phyloP scores from a whole-genome alignment of 2,888 invertebrate genomes.

The Suillia variegata region DNA sequence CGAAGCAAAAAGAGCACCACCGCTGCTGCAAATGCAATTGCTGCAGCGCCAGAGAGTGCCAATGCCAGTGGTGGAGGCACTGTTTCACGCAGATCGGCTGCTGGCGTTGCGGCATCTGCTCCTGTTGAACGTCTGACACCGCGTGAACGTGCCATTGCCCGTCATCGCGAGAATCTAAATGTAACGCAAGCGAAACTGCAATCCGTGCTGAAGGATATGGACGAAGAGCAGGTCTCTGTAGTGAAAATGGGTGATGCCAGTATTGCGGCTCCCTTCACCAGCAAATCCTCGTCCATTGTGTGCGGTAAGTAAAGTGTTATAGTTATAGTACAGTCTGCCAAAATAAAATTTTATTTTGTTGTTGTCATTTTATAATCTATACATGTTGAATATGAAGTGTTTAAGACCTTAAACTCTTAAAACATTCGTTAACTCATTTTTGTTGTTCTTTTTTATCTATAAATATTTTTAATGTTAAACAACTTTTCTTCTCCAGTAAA shows the following conservation, averaged over 20 bases:
- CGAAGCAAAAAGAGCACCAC: slow-evolving; percentile 36
- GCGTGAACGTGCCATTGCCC: slow-evolving; percentile 51
- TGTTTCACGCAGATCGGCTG: background rate
- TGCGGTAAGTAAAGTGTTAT: slow-evolving; percentile 75
- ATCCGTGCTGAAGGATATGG: slow-evolving; percentile 78
- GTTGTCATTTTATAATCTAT: no score
- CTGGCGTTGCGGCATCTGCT: slow-evolving; percentile 28
- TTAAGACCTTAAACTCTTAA: no score
- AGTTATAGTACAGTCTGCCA: background rate
- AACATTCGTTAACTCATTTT: no score
- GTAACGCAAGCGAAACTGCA: slow-evolving; percentile 55
- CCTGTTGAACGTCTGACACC: slow-evolving; percentile 47
- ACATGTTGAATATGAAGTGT: no score
- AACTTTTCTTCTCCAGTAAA: slow-evolving; percentile 74
- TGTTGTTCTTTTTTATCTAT: no score
- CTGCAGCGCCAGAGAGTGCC: slow-evolving; percentile 23
- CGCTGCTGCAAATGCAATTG: slow-evolving; percentile 30
- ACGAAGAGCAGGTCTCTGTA: slow-evolving; percentile 85
- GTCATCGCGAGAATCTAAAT: slow-evolving; percentile 53
- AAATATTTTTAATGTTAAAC: background rate
- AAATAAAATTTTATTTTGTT: background rate
- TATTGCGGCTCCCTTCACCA: slow-evolving; percentile 99
- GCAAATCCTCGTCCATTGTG: slow-evolving; percentile 92
- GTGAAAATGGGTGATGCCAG: slow-evolving; percentile 98
- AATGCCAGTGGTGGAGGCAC: background rate